Evolutionary conservation across 2,888 invertebrate genomes (phyloP).

Genomic region (Athrips mouffetella): DNA sequence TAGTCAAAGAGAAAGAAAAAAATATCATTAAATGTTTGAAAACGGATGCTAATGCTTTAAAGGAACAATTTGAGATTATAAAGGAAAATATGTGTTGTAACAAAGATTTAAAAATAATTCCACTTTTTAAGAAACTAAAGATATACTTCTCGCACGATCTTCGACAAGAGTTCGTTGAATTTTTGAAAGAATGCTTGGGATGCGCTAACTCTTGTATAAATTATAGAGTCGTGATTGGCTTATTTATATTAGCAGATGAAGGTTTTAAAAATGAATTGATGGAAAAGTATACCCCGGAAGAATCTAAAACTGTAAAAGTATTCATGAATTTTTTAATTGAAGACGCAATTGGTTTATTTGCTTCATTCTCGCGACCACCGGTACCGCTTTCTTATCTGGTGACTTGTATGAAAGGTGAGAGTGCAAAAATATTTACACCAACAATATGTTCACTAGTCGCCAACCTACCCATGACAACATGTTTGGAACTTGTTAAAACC

Average conservation of each 20-base stretch:
- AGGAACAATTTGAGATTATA: not conserved
- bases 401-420: not conserved
- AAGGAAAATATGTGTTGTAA: not conserved
- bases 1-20: not conserved
- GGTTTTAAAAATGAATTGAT: not conserved
- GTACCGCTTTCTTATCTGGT: not conserved
- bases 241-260: not conserved
- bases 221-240: not conserved
- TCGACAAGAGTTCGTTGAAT: not conserved
- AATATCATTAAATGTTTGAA: not conserved
- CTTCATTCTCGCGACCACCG: not conserved
- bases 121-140: not conserved
- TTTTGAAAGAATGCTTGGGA: not conserved
- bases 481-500: not conserved
- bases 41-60: not conserved
- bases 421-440: not conserved
- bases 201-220: not conserved
- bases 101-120: not conserved
- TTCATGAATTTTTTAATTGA: not conserved
- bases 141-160: not conserved
- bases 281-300: not conserved
- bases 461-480: not conserved
- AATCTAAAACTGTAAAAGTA: not conserved
- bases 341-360: not conserved
- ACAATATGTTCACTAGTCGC: not conserved